These are phyloP conservation scores for Eunapius fragilis DNA, from an alignment of 37 sponge, comb jelly and placozoan species.

Conservation along the genomic window DNA sequence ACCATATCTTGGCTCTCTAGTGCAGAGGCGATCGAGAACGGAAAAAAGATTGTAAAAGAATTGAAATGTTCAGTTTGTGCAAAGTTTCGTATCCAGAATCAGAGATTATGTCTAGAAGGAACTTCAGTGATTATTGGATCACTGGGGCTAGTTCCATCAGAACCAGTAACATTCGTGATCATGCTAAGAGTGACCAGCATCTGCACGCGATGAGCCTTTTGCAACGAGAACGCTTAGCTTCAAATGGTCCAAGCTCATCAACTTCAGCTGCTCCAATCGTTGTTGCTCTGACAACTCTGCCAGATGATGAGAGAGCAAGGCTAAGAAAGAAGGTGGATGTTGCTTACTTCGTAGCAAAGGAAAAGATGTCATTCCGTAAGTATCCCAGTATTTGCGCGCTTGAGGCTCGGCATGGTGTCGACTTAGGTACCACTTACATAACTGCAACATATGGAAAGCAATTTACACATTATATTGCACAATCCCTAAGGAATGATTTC, in stretches of 20 bases:
- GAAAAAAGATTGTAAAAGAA: no score
- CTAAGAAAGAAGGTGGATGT: conserved; percentile 57
- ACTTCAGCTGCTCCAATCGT: conserved; percentile 52
- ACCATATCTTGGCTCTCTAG: no score
- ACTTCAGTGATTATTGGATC: no score
- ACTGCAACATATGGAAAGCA: conserved; percentile 50
- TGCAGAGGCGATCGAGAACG: neutral
- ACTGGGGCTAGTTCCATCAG: no score
- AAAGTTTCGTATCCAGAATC: no score
- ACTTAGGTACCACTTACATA: conserved; percentile 48
- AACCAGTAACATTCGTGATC: no score
- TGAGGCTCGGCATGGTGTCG: conserved; percentile 52
- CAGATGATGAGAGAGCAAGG: conserved; percentile 39
- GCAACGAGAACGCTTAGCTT: conserved; percentile 20
- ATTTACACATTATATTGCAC: conserved; percentile 56
- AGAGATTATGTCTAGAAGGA: no score
- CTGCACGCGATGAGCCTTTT: no score
- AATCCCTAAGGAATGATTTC: conserved; percentile 39
- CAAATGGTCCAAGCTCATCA: conserved; percentile 16
- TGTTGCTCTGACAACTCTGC: conserved; percentile 29
- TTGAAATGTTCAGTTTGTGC: no score
- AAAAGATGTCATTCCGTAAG: conserved; percentile 33
- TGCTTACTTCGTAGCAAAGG: conserved; percentile 50
- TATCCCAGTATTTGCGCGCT: conserved; percentile 56
- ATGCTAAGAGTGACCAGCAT: no score